Evolutionary conservation across 2,888 invertebrate genomes (phyloP).

Genomic region (Orchesellides sinensis): DNA sequence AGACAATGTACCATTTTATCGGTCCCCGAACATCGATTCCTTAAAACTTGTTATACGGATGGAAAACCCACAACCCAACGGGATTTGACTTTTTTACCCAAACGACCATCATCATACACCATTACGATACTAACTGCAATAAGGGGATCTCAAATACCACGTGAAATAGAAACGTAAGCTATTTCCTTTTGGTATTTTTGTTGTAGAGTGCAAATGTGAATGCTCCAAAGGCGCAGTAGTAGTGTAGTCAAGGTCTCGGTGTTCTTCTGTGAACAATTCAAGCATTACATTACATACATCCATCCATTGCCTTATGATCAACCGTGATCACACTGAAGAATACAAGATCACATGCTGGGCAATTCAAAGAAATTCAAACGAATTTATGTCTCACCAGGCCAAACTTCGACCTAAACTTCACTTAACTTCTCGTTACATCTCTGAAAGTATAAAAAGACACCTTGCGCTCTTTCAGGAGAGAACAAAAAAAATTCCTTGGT

Average conservation of each 20-base stretch:
- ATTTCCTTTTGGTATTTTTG: neutral
- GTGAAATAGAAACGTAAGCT: neutral
- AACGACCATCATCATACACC: constrained; percentile 7
- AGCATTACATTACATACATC: constrained; percentile 13
- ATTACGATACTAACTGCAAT: constrained; percentile 48
- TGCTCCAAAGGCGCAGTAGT: neutral
- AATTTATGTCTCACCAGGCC: constrained; percentile 68
- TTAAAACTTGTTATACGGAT: constrained; percentile 44
- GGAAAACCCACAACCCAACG: constrained; percentile 25
- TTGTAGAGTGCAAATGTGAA: neutral
- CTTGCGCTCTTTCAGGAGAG: neutral
- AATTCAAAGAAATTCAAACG: constrained; percentile 68
- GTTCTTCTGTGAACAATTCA: neutral
- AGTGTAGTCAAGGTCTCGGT: constrained; percentile 2
- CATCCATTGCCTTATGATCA: constrained; percentile 28
- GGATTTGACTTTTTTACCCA: constrained; percentile 38
- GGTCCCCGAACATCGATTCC: constrained; percentile 56
- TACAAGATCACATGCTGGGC: constrained; percentile 67
- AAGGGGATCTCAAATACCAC: constrained; percentile 29
- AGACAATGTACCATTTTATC: constrained; percentile 58
- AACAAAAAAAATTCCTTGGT: neutral
- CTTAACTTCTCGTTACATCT: constrained; percentile 40
- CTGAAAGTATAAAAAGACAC: neutral
- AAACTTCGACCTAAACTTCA: constrained; percentile 66
- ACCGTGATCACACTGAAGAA: constrained; percentile 39